These are phyloP conservation scores for Menura novaehollandiae DNA, from an alignment of 2,113 vertebrate species.

Conservation along the genomic window DNA sequence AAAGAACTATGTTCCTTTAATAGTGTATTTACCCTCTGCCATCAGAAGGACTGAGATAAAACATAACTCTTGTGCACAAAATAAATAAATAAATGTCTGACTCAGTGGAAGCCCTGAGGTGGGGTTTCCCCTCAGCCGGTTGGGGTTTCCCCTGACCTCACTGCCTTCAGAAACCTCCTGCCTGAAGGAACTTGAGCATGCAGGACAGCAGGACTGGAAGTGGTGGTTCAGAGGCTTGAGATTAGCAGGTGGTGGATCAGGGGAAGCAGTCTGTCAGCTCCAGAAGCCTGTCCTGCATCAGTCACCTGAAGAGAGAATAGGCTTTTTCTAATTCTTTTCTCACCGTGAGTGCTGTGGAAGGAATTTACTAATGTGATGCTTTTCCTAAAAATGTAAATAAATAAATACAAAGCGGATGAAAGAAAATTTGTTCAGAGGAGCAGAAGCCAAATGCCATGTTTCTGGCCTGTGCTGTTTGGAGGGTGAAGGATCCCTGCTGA, in stretches of 20 bases:
- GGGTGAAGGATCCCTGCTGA: not conserved
- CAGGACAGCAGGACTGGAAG: slow-evolving; percentile 20
- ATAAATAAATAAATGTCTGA: slow-evolving; percentile 43
- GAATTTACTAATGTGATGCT: not conserved
- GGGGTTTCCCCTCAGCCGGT: slow-evolving; percentile 56
- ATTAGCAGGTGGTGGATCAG: not conserved
- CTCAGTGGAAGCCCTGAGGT: slow-evolving; percentile 55
- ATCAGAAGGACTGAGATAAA: not conserved
- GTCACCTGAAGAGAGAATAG: not conserved
- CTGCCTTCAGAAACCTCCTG: slow-evolving; percentile 20
- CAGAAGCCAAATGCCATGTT: not conserved
- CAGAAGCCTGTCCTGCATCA: not conserved
- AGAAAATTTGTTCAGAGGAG: not conserved
- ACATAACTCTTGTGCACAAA: not conserved
- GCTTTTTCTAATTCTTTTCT: not conserved
- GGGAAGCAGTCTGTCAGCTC: not conserved
- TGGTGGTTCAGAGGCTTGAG: not conserved
- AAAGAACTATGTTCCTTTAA: not conserved
- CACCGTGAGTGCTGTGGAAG: not conserved
- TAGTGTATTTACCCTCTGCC: not conserved
- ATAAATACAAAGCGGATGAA: not conserved
- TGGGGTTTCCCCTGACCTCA: slow-evolving; percentile 58
- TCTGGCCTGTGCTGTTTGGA: not conserved
- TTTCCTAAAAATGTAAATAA: not conserved
- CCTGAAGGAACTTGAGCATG: slow-evolving; percentile 4